Base-by-base conservation (phyloP, 2,888 invertebrate genomes). In the Bombylius major region DNA sequence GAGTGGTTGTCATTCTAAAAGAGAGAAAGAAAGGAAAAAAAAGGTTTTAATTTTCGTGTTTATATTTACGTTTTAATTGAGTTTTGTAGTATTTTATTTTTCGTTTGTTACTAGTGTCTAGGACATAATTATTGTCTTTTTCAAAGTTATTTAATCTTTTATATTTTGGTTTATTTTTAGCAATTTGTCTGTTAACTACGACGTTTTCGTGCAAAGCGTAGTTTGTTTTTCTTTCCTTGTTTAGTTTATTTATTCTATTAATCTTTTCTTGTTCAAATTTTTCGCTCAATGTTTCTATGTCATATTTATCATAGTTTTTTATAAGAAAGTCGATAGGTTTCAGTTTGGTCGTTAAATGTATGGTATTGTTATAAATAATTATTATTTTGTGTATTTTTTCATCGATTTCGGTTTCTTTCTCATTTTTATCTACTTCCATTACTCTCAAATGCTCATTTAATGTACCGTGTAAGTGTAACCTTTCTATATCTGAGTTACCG, bases 141-240 rank as follows among this genome's bases (percentile, higher is more conserved):
- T 48, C n/a, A 52, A 36, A 52, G 51, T 52, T 48, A 9, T 44
- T 33, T 9, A 56, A 52, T 42, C 9, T 49, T 42, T 56, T 56
- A 14, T 52, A 52, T 45, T 52, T 56, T 8, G 44, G 44, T 13
- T 42, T 52, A 44, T 52, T 48, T 33, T 55, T 52, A n/a, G 14
- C 8, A 42, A 56, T 48, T 34, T 48, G 1, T 51, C 56, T 56
- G 36, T 56, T 56, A 42, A 34, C 47, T 12, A 51, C 56, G 31
- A 56, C 23, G 31, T 47, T 47, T 47, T 47, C 23, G 14, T 13
- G 13, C 6, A 23, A 14, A 6, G 13, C 6, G 9, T 14, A 14
- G 11, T 23, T 14, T 47, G 5, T 14, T n/a, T 47, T 14, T 9
- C 36, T 36, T 8, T 36, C 9, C 4, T 36, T 36, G 9, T 36